phyloP scores from a whole-genome alignment of 2,797 vertebrate genomes.

The Picus viridis region DNA sequence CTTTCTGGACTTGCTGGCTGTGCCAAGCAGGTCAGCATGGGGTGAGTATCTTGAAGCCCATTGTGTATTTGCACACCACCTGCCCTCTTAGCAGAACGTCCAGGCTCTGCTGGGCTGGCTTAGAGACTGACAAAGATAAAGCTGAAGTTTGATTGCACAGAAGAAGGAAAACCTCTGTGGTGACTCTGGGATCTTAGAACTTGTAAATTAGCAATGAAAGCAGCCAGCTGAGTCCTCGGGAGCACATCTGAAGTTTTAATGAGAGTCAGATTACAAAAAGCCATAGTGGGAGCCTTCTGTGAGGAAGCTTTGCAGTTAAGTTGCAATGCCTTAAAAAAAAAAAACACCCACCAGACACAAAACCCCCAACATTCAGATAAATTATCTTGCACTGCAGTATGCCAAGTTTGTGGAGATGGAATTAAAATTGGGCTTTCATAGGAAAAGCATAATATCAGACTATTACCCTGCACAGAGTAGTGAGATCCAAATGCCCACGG shows the following conservation, averaged over 20 bases:
- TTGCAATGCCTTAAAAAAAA: constrained; percentile 53
- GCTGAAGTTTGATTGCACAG: neutral
- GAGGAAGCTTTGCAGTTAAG: constrained; percentile 60
- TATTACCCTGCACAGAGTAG: constrained; percentile 32
- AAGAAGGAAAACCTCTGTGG: constrained; percentile 2
- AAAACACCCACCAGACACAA: constrained; percentile 6
- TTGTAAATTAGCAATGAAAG: constrained; percentile 36
- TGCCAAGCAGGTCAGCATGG: neutral
- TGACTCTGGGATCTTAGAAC: constrained; percentile 23
- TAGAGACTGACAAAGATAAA: neutral
- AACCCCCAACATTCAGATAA: constrained; percentile 61
- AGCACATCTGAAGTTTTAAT: constrained; percentile 52
- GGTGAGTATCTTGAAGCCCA: neutral
- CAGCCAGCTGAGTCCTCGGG: constrained; percentile 26
- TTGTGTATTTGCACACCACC: neutral
- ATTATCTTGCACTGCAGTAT: constrained; percentile 67
- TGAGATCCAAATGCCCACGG: constrained; percentile 36
- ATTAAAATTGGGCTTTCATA: constrained; percentile 67
- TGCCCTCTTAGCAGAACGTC: neutral
- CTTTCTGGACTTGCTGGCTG: neutral
- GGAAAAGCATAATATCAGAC: constrained; percentile 59
- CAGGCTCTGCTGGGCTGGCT: neutral
- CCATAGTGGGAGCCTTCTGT: constrained; percentile 24
- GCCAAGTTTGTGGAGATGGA: constrained; percentile 64
- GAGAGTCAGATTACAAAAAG: constrained; percentile 59